Conservation (phyloP, 2,113 vertebrate species). For the Rhea americana region DNA sequence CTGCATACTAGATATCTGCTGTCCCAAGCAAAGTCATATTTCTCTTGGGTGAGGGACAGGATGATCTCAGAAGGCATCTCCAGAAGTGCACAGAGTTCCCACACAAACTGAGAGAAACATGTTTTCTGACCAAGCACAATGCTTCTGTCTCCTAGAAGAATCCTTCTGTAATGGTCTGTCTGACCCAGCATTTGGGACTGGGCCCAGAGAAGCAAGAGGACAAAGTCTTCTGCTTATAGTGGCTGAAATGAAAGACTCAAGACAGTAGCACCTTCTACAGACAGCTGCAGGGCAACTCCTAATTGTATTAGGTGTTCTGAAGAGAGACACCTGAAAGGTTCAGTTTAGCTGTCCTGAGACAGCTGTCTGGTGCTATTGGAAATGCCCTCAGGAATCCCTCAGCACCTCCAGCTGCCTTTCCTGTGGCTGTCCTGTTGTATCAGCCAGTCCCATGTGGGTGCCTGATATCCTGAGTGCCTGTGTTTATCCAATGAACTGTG, state of each 20-base stretch:
- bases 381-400: too few relatives aligned
- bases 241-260: background rate
- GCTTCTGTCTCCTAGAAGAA: background rate
- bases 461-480: fast-evolving
- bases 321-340: background rate
- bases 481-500: background rate
- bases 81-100: background rate
- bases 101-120: background rate
- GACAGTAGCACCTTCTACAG: background rate
- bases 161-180: background rate
- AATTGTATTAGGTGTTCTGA: background rate
- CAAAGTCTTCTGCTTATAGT: background rate
- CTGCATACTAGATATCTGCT: background rate
- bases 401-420: too few relatives aligned
- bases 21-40: background rate
- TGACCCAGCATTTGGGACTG: background rate
- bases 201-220: background rate
- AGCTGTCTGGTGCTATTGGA: too few relatives aligned
- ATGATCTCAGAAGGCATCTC: background rate
- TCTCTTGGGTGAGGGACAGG: background rate
- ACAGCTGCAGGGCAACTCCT: background rate
- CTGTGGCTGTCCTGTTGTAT: too few relatives aligned
- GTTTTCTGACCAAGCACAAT: background rate
- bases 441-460: background rate
- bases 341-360: background rate